Base-by-base conservation (phyloP, 2,113 vertebrate species). In the Eulemur macaco region DNA sequence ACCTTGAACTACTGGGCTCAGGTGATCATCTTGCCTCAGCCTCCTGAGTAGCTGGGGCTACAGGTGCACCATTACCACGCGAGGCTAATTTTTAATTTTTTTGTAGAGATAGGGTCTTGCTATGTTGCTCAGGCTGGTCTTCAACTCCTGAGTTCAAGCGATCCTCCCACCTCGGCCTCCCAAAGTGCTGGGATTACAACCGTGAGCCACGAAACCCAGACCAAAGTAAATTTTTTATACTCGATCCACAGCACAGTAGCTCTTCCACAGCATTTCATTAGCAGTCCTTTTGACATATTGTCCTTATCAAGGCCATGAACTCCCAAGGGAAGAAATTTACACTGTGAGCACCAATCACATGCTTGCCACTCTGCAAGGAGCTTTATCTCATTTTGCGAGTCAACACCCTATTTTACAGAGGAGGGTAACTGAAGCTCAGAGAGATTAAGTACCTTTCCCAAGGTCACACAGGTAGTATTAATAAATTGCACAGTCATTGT, bases 311-410 rank as follows among this genome's bases (percentile, higher is more conserved):
- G n/a, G 20, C 20, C 18, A 81, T 66, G 66, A 52, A 25, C 34
- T 89, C 23, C 45, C 29, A 86, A 90, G 6, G 45, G 20, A 69
- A 86, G 37, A 95, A 45, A 93, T 54, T 63, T 63, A 27, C 47
- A 60, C 76, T 95, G 23, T 71, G 50, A 93, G 68, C 12, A 83
- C 25, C 68, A 87, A 15, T 68, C 29, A 68, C 14, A 71, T 37
- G 58, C 37, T 56, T 68, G 58, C 25, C 52, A 82, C 25, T 54
- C 56, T 82, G 20, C 39, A 66, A 86, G 42, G n/a, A 88, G n/a
- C n/a, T 90, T 89, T 81, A 69, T 60, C 39, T 86, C 42, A 76
- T 42, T 95, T 89, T 76, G 10, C 52, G 90, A 95, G 37, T 69
- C 58, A 90, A 73, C 6, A 58, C 7, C 8, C 29, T 86, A 9